A percentile compares a stretch with the other conserved stretches of the same genome.
Conservation (phyloP, 1,140 invertebrate species). For the Zaprionus camerounensis region DNA sequence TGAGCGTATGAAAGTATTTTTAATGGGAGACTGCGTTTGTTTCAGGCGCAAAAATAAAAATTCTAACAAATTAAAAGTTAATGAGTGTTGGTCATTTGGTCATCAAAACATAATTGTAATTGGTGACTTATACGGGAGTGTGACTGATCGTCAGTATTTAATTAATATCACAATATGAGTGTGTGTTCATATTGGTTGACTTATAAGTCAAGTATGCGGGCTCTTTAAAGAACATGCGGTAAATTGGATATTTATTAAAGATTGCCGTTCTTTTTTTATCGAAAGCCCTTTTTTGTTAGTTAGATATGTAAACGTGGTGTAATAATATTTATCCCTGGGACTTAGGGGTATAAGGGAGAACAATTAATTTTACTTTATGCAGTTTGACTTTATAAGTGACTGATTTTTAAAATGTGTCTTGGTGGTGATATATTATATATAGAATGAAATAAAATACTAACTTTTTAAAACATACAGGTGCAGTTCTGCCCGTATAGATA, state of each 20-base stretch:
- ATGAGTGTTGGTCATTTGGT: constrained; percentile 76
- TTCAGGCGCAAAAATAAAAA: constrained; percentile 62
- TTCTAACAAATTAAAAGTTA: constrained; percentile 80
- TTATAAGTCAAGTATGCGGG: constrained; percentile 38
- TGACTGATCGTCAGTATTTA: constrained; percentile 27
- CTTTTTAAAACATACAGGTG: not conserved
- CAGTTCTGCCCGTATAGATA: not conserved
- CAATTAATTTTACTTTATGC: no score
- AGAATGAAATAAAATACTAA: not conserved
- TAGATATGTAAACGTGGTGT: not conserved
- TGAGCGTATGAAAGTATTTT: not conserved
- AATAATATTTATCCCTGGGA: not conserved
- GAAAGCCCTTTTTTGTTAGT: not conserved
- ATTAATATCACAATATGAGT: constrained; percentile 30
- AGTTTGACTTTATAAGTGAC: no score
- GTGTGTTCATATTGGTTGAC: constrained; percentile 8
- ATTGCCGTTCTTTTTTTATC: not conserved
- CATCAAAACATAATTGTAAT: constrained; percentile 76
- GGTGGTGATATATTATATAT: not conserved
- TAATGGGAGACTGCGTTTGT: constrained; percentile 10
- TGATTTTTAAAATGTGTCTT: no score
- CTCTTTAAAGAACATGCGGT: not conserved
- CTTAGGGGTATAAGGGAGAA: not conserved
- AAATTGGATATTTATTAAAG: not conserved
- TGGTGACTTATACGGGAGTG: constrained; percentile 60